phyloP scores from a whole-genome alignment of 2,888 invertebrate species.

The Autographa pulchrina region DNA sequence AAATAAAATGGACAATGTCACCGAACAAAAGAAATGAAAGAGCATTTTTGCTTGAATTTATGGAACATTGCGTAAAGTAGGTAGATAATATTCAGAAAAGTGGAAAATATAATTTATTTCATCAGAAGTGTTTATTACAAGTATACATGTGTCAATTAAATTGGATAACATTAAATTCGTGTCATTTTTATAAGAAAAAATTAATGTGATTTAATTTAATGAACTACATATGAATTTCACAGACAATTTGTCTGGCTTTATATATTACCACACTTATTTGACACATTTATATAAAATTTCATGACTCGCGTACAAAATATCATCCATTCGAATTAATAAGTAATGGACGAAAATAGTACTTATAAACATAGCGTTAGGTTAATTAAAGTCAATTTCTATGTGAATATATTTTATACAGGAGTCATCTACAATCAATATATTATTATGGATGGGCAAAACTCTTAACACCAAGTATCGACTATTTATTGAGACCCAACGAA shows the following conservation, averaged over 20 bases:
- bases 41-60: slow-evolving; percentile 34
- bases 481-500: too few species aligned
- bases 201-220: neutral
- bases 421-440: neutral
- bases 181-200: too few species aligned
- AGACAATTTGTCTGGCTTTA: neutral
- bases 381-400: too few species aligned
- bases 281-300: neutral
- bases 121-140: neutral
- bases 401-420: slow-evolving; percentile 9
- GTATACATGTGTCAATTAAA: neutral
- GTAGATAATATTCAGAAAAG: slow-evolving; percentile 4
- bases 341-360: too few species aligned
- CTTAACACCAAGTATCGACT: neutral
- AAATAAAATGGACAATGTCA: slow-evolving; percentile 46
- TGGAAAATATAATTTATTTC: neutral
- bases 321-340: too few species aligned
- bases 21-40: slow-evolving; percentile 39
- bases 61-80: slow-evolving; percentile 33
- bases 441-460: neutral
- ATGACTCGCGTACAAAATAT: neutral
- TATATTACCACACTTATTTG: neutral
- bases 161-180: neutral
- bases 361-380: too few species aligned
- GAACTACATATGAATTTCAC: too few species aligned